phyloP scores from a whole-genome alignment of 2,888 invertebrate species.

The Apamea anceps region DNA sequence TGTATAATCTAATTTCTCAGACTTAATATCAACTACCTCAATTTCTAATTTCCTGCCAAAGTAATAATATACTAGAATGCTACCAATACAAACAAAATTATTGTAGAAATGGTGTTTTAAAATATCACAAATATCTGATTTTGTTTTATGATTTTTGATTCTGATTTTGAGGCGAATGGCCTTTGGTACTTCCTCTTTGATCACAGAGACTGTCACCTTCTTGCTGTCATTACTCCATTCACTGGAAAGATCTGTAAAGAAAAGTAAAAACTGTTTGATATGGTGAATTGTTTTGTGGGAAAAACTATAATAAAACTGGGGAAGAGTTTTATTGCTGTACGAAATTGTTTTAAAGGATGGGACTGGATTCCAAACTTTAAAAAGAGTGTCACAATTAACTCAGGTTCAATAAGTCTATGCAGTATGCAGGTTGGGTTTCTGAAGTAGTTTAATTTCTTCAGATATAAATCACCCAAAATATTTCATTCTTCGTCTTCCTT shows the following conservation, averaged over 20 bases:
- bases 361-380: background rate
- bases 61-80: constrained; percentile 84
- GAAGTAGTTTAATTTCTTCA: background rate
- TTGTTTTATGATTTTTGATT: constrained; percentile 80
- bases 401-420: background rate
- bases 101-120: constrained; percentile 83
- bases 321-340: background rate
- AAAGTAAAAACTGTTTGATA: background rate
- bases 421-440: background rate
- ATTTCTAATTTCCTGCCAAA: constrained; percentile 89
- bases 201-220: constrained; percentile 80
- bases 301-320: background rate
- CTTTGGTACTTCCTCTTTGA: constrained; percentile 75
- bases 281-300: background rate
- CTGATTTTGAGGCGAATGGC: constrained; percentile 77
- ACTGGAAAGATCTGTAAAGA: constrained; percentile 78
- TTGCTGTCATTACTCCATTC: constrained; percentile 83
- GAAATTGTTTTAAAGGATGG: background rate
- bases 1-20: constrained; percentile 71
- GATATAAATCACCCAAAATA: background rate
- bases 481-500: background rate
- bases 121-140: constrained; percentile 82
- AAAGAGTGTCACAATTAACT: background rate
- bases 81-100: constrained; percentile 78
- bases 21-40: constrained; percentile 78